phyloP scores from a whole-genome alignment of 92 coral and sea anemone species.

The Porites divaricata region DNA sequence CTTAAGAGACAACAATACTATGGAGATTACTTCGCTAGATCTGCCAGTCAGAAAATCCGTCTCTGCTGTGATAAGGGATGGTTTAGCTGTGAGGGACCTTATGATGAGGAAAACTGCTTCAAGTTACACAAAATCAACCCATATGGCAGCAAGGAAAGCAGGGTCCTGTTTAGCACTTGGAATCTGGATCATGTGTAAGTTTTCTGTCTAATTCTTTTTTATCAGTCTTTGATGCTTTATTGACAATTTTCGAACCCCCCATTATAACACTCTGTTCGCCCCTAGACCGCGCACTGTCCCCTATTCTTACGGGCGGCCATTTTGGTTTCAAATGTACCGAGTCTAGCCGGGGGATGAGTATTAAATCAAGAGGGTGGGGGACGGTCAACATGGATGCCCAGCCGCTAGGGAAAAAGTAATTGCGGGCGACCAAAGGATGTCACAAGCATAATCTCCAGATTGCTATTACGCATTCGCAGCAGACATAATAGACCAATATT shows the following conservation, averaged over 20 bases:
- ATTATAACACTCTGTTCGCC: no score
- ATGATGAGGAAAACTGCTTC: constrained; percentile 59
- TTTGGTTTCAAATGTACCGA: no score
- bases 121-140: constrained; percentile 92
- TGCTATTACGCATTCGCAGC: no score
- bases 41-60: constrained; percentile 58
- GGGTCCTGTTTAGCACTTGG: constrained; percentile 95
- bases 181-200: constrained; percentile 97
- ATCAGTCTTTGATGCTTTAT: neutral
- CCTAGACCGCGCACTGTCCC: no score
- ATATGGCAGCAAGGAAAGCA: constrained; percentile 90
- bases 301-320: no score
- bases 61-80: constrained; percentile 88
- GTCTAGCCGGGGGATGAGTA: no score
- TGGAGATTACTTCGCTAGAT: constrained; percentile 91
- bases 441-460: no score
- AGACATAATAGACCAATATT: no score
- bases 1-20: constrained; percentile 70
- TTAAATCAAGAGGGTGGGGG: no score
- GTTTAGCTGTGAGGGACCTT: constrained; percentile 92
- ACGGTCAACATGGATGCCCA: no score
- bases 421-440: no score
- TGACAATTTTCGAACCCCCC: neutral
- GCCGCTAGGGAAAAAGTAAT: no score
- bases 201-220: neutral